Conservation (phyloP, 2,888 invertebrate genomes). For the Parnassius apollo region DNA sequence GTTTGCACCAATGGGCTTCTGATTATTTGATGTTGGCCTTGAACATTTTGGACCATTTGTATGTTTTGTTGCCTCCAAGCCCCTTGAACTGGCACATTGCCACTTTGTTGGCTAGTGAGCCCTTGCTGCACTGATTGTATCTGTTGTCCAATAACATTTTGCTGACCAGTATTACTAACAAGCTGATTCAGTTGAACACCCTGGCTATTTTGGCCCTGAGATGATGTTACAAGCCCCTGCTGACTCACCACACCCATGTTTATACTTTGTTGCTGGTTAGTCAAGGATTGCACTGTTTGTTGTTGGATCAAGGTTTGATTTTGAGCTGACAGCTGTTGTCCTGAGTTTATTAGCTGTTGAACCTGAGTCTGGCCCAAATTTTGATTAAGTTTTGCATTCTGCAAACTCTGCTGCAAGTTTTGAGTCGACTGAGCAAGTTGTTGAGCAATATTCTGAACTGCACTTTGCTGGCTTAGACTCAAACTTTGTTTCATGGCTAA, state of each 20-base stretch:
- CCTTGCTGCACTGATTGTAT: conserved; percentile 74
- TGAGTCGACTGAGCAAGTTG: conserved; percentile 72
- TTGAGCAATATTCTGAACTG: conserved; percentile 74
- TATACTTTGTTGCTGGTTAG: conserved; percentile 69
- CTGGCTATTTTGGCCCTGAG: conserved; percentile 61
- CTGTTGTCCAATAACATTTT: conserved; percentile 71
- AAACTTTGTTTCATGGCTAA: conserved; percentile 71
- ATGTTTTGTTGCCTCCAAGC: conserved; percentile 77
- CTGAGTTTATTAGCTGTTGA: conserved; percentile 72
- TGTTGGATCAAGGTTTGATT: conserved; percentile 67
- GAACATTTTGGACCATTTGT: conserved; percentile 76
- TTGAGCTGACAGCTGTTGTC: conserved; percentile 70
- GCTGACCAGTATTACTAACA: conserved; percentile 61
- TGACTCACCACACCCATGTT: conserved; percentile 73
- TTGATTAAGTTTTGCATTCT: conserved; percentile 73
- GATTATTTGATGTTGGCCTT: conserved; percentile 77
- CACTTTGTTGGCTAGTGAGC: conserved; percentile 63
- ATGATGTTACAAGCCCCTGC: conserved; percentile 62
- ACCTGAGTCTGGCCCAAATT: conserved; percentile 69
- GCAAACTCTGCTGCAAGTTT: conserved; percentile 62
- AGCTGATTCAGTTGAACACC: conserved; percentile 72
- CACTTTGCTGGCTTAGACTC: conserved; percentile 68
- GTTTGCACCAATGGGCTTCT: conserved; percentile 72
- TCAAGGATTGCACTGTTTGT: conserved; percentile 67
- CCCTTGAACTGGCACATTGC: conserved; percentile 61